Base-by-base conservation (phyloP, 1,140 invertebrate genomes). In the Cydia fagiglandana region DNA sequence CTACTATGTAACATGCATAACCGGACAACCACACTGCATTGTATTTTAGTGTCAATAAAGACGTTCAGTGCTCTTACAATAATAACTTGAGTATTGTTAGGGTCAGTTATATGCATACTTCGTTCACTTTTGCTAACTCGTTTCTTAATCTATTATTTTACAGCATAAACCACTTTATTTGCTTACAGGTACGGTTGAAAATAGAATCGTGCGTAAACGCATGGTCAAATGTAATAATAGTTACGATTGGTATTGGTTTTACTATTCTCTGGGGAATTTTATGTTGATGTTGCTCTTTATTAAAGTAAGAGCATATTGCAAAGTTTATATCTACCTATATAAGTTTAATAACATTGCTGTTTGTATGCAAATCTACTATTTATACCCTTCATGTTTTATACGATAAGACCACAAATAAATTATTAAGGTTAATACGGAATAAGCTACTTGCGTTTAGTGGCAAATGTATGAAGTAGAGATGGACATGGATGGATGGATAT, bases 1-100 rank as follows among this genome's bases (percentile, higher is more conserved):
- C n/a, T 61, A 61, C 56, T 24, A 24, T 2, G 56, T 45, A 9
- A 41, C 66, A 38, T 6, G 17, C 13, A 34, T 70, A 70, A 38
- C 13, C 9, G n/a, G 15, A 70, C 66, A 70, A 20, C 34, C 38
- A 70, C 66, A 17, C 66, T 38, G 66, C 66, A 70, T 70, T 70
- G 66, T 70, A 70, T 70, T 70, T 70, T 70, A 70, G 66, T 70
- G 34, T 70, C 66, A 70, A 70, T 70, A 70, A 70, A 70, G 66
- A 70, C 66, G 66, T 70, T 70, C 66, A 38, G 30, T 41, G 66
- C 66, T 38, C 34, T 70, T 70, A 70, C 30, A 38, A 70, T 70
- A 70, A 70, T 70, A 70, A 70, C 66, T 70, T 70, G n/a, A 17
- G 66, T 41, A 70, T 41, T 41, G 66, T 70, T 70, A 70, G 15